Evolutionary conservation across 2,113 vertebrate species (phyloP).

Genomic region (Rhagologus leucostigma): DNA sequence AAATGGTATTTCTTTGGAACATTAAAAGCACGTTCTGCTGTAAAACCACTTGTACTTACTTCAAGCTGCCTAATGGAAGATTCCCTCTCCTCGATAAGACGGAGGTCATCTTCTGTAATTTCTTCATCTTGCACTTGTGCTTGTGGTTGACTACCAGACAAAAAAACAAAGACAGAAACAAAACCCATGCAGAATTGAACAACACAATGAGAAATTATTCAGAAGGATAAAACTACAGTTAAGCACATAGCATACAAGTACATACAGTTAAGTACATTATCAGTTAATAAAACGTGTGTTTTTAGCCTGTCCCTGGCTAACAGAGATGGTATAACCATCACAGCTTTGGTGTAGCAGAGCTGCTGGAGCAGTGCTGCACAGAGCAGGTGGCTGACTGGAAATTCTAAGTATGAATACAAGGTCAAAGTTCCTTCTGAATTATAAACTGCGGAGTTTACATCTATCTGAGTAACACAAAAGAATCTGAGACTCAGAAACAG

Average conservation of each 20-base stretch:
- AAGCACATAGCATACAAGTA: background rate
- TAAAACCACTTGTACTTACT: conserved; percentile 61
- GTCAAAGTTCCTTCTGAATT: background rate
- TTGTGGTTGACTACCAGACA: conserved; percentile 71
- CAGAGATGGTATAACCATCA: background rate
- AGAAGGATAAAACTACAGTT: background rate
- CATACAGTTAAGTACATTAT: background rate
- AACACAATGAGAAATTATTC: background rate
- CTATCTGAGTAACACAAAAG: background rate
- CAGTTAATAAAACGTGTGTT: background rate
- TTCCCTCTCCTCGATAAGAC: conserved; percentile 91
- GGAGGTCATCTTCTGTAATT: conserved; percentile 91
- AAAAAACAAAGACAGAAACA: background rate
- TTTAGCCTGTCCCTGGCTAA: background rate
- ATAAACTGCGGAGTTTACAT: background rate
- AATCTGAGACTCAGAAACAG: background rate
- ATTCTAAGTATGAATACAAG: background rate
- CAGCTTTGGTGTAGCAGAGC: background rate
- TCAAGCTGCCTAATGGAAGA: conserved; percentile 89
- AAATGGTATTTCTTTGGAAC: background rate
- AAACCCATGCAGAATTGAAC: background rate
- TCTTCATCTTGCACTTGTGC: conserved; percentile 83
- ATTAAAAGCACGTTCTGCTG: background rate
- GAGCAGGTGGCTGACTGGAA: background rate
- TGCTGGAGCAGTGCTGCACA: background rate